phyloP scores from a whole-genome alignment of 2,888 invertebrate genomes.

The Euzophera pinguis region DNA sequence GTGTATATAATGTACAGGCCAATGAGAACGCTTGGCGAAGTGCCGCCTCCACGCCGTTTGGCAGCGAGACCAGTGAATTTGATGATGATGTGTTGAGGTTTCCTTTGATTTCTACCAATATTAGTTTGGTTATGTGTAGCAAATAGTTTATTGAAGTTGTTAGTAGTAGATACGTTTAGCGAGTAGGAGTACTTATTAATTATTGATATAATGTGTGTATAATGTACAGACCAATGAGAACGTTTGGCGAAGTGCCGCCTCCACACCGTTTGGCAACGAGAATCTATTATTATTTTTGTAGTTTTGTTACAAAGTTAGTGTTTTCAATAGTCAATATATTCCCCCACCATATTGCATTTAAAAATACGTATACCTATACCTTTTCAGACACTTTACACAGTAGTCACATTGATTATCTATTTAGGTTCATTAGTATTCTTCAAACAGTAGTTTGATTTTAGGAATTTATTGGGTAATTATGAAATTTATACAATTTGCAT shows the following conservation, averaged over 20 bases:
- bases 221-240: conserved; percentile 32
- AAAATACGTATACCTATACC: too few relatives aligned
- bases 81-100: conserved; percentile 23
- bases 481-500: not conserved
- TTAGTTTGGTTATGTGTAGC: too few relatives aligned
- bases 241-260: conserved; percentile 17
- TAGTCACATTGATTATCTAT: too few relatives aligned
- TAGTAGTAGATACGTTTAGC: too few relatives aligned
- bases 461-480: not conserved
- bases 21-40: conserved; percentile 13
- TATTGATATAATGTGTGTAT: conserved; percentile 47
- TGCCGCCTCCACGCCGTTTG: conserved; percentile 15
- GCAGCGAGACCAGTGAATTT: conserved; percentile 16
- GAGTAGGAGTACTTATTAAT: too few relatives aligned
- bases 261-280: conserved; percentile 8
- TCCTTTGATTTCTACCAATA: not conserved
- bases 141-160: too few relatives aligned
- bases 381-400: too few relatives aligned
- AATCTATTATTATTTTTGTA: too few relatives aligned
- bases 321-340: too few relatives aligned
- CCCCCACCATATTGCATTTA: too few relatives aligned
- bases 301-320: too few relatives aligned
- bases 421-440: too few relatives aligned
- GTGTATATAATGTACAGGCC: conserved; percentile 43
- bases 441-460: not conserved